These are phyloP conservation scores for Oophaga sylvatica DNA, from an alignment of 2,797 vertebrate genomes.

Conservation along the genomic window DNA sequence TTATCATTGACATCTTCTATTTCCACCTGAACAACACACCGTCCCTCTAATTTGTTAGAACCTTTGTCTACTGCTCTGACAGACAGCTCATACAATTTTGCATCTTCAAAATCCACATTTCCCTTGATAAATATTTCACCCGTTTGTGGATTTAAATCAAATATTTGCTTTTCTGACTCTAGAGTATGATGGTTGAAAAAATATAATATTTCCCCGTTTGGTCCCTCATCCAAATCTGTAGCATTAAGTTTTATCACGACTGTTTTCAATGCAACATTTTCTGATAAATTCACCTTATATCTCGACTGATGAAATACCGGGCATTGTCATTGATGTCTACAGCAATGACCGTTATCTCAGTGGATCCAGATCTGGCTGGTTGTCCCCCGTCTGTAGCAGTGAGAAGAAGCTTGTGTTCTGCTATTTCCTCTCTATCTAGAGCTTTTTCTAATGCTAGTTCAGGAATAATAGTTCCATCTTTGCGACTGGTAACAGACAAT, in stretches of 20 bases:
- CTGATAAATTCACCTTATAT: slow-evolving; percentile 67
- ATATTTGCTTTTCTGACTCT: slow-evolving; percentile 78
- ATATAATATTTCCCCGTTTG: slow-evolving; percentile 86
- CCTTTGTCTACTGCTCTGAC: slow-evolving; percentile 89
- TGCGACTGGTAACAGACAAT: slow-evolving; percentile 76
- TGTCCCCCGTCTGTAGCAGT: slow-evolving; percentile 69
- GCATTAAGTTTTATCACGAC: slow-evolving; percentile 89
- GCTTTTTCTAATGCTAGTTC: slow-evolving; percentile 69
- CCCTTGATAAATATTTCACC: slow-evolving; percentile 72
- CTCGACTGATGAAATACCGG: slow-evolving; percentile 68
- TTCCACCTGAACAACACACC: slow-evolving; percentile 89
- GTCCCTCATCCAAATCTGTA: slow-evolving; percentile 86
- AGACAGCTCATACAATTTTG: slow-evolving; percentile 83
- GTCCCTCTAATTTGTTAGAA: slow-evolving; percentile 88
- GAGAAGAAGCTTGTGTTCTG: slow-evolving; percentile 65
- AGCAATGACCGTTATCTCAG: slow-evolving; percentile 66
- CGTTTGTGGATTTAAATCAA: slow-evolving; percentile 82
- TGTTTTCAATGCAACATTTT: slow-evolving; percentile 82
- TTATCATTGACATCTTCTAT: slow-evolving; percentile 91
- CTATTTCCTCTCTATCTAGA: slow-evolving; percentile 68
- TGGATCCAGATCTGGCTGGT: slow-evolving; percentile 67
- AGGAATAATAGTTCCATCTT: slow-evolving; percentile 67
- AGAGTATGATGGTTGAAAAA: slow-evolving; percentile 86
- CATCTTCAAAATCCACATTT: slow-evolving; percentile 85
- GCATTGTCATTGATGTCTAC: slow-evolving; percentile 72